phyloP scores from a whole-genome alignment of 2,888 invertebrate species.

The Cheilosia vulpina region DNA sequence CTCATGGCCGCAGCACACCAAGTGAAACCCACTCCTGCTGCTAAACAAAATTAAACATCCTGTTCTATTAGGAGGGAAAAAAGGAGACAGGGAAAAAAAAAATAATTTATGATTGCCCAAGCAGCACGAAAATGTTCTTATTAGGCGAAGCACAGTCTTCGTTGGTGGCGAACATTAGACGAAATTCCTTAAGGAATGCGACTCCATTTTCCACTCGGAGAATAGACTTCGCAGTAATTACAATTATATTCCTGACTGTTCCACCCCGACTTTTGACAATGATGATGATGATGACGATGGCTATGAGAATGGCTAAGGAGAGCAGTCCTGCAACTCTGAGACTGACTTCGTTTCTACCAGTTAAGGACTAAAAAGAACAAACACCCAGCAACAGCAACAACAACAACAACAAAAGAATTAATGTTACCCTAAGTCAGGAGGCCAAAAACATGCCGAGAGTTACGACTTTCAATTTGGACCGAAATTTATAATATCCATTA shows the following conservation, averaged over 20 bases:
- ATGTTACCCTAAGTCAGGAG: constrained; percentile 60
- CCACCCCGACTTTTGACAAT: constrained; percentile 67
- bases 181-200: constrained; percentile 68
- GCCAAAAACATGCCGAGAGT: constrained; percentile 79
- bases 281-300: constrained; percentile 68
- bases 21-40: background rate
- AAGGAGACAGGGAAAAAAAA: constrained; percentile 39
- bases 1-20: constrained; percentile 77
- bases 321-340: constrained; percentile 25
- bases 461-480: constrained; percentile 83
- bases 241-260: constrained; percentile 77
- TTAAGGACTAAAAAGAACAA: constrained; percentile 29
- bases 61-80: constrained; percentile 17
- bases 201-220: constrained; percentile 39
- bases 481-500: constrained; percentile 84
- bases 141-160: constrained; percentile 45
- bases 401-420: constrained; percentile 63
- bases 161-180: constrained; percentile 55
- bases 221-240: constrained; percentile 79
- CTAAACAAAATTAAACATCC: constrained; percentile 51
- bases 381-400: constrained; percentile 9
- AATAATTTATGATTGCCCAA: constrained; percentile 74
- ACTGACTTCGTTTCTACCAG: constrained; percentile 44
- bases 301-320: constrained; percentile 62
- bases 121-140: constrained; percentile 67